Evolutionary conservation across 2,797 vertebrate genomes (phyloP).

Genomic region (Eleutherodactylus coqui): DNA sequence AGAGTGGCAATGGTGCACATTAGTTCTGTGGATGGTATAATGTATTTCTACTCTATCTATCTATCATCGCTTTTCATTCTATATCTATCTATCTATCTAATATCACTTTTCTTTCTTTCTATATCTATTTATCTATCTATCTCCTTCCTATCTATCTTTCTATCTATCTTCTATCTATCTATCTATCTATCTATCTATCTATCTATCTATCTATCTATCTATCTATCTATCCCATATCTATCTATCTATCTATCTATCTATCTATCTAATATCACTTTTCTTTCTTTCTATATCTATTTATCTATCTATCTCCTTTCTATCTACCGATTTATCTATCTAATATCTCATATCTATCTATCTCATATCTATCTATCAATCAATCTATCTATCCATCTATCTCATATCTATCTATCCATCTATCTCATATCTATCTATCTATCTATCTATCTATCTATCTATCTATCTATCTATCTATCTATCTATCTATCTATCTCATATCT

Average conservation of each 20-base stretch:
- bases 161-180: too few relatives aligned
- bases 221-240: not conserved
- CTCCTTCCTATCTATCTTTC: too few relatives aligned
- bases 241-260: conserved; percentile 7
- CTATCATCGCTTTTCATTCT: too few relatives aligned
- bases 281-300: not conserved
- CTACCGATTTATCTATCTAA: not conserved
- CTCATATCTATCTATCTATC: conserved; percentile 1
- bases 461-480: not conserved
- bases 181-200: not conserved
- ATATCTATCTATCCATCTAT: too few relatives aligned
- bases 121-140: not conserved
- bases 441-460: too few relatives aligned
- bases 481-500: too few relatives aligned
- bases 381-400: not conserved
- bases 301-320: not conserved
- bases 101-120: too few relatives aligned
- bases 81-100: conserved; percentile 3
- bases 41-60: too few relatives aligned
- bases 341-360: too few relatives aligned
- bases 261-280: too few relatives aligned
- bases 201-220: conserved; percentile 9
- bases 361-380: conserved; percentile 1
- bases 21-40: too few relatives aligned
- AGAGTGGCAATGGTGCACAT: too few relatives aligned